A percentile compares a stretch with the other conserved stretches of the same genome.
Evolutionary conservation across 1,140 invertebrate species (phyloP).

Genomic region (Protaetia brevitarsis): DNA sequence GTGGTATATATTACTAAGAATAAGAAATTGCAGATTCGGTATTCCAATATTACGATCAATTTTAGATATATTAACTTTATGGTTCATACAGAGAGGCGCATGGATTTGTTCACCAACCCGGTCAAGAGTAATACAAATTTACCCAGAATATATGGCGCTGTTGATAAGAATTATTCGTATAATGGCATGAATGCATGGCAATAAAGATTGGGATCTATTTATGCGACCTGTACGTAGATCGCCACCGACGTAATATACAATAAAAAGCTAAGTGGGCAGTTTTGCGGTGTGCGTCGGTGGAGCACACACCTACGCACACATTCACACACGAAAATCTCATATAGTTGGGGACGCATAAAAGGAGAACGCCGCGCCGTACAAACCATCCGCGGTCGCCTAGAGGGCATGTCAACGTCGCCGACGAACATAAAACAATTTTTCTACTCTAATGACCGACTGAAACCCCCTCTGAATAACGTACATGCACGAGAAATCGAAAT

Average conservation of each 20-base stretch:
- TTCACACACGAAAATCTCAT: neutral
- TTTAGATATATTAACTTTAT: no score
- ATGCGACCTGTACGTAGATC: neutral
- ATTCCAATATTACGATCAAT: no score
- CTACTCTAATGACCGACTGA: neutral
- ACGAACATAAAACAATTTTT: constrained; percentile 17
- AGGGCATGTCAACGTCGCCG: neutral
- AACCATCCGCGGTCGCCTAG: neutral
- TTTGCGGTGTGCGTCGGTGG: neutral
- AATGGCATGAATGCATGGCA: constrained; percentile 1
- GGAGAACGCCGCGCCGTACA: neutral
- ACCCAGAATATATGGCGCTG: neutral
- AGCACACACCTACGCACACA: neutral
- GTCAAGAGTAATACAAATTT: neutral
- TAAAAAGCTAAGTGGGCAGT: constrained; percentile 11
- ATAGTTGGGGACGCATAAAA: neutral
- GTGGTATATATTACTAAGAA: no score
- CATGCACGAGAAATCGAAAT: neutral
- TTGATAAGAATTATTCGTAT: constrained; percentile 3
- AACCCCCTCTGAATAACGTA: neutral
- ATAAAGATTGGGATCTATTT: constrained; percentile 12
- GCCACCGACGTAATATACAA: neutral
- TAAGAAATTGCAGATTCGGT: no score
- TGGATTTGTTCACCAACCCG: no score
- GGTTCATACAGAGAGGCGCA: no score